Evolutionary conservation across 2,888 invertebrate species (phyloP).

Genomic region (Saturnia japonica): DNA sequence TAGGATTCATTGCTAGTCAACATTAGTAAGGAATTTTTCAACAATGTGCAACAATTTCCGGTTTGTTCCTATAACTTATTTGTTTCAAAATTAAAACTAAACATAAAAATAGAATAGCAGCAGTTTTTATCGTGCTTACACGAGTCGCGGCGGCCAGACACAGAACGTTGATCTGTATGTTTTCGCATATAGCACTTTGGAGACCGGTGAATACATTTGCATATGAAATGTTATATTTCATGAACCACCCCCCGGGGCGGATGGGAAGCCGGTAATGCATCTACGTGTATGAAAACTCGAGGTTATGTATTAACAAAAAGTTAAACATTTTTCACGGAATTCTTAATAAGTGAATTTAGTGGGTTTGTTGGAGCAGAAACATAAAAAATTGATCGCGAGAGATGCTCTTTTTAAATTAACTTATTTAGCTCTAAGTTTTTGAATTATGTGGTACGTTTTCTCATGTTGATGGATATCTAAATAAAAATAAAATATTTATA

Average conservation of each 20-base stretch:
- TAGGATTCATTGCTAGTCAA: no score
- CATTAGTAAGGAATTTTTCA: no score
- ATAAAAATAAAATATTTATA: no score
- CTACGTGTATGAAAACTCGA: slow-evolving; percentile 15
- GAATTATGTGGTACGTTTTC: no score
- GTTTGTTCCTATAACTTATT: no score
- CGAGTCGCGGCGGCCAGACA: slow-evolving; percentile 3
- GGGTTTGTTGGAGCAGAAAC: background rate
- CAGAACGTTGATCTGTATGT: slow-evolving; percentile 8
- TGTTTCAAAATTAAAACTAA: background rate
- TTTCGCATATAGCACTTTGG: slow-evolving; percentile 17
- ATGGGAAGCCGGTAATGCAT: slow-evolving; percentile 21
- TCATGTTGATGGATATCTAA: no score
- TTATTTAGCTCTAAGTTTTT: no score
- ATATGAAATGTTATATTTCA: slow-evolving; percentile 39
- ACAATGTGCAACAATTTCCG: no score
- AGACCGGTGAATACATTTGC: slow-evolving; percentile 45
- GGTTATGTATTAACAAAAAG: slow-evolving; percentile 14
- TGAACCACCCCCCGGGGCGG: slow-evolving; percentile 22
- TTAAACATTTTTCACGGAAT: slow-evolving; percentile 11
- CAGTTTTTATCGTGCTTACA: background rate
- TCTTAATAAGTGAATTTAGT: background rate
- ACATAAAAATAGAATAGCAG: background rate
- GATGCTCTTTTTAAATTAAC: no score
- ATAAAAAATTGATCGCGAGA: no score